These are phyloP conservation scores for Silurus lanzhouensis DNA, from an alignment of 2,797 vertebrate genomes.

Conservation along the genomic window DNA sequence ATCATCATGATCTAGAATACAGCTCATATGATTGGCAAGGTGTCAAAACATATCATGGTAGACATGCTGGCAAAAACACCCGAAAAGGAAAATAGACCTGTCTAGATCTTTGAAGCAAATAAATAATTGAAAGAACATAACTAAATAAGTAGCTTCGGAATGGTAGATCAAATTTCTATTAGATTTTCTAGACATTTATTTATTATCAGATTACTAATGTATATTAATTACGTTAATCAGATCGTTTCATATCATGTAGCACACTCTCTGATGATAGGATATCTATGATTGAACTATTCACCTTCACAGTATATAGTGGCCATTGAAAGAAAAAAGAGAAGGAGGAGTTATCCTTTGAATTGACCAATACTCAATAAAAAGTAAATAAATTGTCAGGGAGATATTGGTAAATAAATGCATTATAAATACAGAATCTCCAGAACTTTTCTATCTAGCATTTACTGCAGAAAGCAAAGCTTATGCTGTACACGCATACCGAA, in stretches of 20 bases:
- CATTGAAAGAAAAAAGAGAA: background rate
- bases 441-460: background rate
- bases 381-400: background rate
- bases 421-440: background rate
- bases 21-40: background rate
- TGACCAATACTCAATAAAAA: background rate
- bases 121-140: background rate
- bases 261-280: background rate
- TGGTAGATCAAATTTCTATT: too few relatives aligned
- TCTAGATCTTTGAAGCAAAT: background rate
- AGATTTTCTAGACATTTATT: background rate
- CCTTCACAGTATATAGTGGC: background rate
- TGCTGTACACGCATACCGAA: background rate
- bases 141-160: background rate
- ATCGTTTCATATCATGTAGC: background rate
- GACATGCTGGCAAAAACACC: background rate
- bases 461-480: background rate
- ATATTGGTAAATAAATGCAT: background rate
- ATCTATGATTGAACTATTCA: background rate
- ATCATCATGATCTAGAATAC: background rate
- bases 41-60: constrained; percentile 2
- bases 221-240: background rate
- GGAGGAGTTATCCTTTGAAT: background rate
- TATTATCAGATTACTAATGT: background rate
- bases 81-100: background rate